Conservation (phyloP, 2,113 vertebrate species). For the Riparia riparia region DNA sequence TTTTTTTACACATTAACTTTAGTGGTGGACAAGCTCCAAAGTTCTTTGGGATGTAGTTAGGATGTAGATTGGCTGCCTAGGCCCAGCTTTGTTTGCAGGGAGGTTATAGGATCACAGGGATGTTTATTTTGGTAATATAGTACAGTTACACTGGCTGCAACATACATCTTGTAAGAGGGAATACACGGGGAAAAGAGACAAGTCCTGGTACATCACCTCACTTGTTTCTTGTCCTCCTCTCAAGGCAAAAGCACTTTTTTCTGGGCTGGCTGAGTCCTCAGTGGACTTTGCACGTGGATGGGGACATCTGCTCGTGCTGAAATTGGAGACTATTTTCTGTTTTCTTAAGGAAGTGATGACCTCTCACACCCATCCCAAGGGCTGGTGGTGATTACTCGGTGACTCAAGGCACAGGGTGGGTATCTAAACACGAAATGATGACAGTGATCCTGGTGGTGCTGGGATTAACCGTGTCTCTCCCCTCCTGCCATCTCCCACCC, state of each 20-base stretch:
- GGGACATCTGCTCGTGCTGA: rapidly evolving
- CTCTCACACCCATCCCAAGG: background rate
- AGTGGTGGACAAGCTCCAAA: too few relatives aligned
- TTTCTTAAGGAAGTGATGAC: background rate
- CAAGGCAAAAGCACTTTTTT: background rate
- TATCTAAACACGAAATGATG: background rate
- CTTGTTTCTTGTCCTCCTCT: background rate
- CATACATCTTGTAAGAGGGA: background rate
- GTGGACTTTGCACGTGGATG: background rate
- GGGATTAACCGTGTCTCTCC: background rate
- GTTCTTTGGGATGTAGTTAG: background rate
- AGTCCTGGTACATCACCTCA: background rate
- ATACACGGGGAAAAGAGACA: background rate
- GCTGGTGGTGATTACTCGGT: background rate
- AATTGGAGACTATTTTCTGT: background rate
- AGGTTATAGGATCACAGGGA: background rate
- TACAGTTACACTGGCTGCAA: background rate
- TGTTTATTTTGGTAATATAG: background rate
- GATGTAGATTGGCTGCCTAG: background rate
- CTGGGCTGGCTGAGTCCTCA: background rate
- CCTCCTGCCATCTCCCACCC: background rate
- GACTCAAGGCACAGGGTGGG: background rate
- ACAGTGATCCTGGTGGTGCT: rapidly evolving
- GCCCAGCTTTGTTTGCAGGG: background rate
- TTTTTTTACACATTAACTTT: background rate